phyloP scores from a whole-genome alignment of 2,113 vertebrate genomes.

The Verasper variegatus region DNA sequence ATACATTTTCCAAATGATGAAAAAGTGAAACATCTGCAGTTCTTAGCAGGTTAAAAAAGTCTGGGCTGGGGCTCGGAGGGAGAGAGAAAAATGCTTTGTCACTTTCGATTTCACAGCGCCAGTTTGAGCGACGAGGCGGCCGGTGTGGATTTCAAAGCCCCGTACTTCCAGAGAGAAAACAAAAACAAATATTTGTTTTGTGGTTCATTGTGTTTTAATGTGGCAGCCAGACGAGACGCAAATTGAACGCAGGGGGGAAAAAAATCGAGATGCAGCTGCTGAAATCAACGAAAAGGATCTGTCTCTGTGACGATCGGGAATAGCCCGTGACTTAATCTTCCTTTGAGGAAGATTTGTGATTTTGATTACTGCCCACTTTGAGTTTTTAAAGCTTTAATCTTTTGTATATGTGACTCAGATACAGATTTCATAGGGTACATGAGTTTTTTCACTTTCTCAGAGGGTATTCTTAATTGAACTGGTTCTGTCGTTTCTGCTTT shows the following conservation, averaged over 20 bases:
- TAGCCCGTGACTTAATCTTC: constrained; percentile 58
- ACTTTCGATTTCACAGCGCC: constrained; percentile 77
- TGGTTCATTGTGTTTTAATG: constrained; percentile 76
- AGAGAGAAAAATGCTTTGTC: constrained; percentile 75
- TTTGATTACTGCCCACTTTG: constrained; percentile 64
- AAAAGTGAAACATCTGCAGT: constrained; percentile 80
- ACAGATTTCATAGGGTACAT: constrained; percentile 35
- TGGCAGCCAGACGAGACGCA: constrained; percentile 65
- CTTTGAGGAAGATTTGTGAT: constrained; percentile 66
- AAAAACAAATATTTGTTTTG: constrained; percentile 83
- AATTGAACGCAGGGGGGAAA: constrained; percentile 57
- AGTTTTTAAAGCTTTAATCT: constrained; percentile 64
- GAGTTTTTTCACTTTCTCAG: constrained; percentile 38
- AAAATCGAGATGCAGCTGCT: constrained; percentile 54
- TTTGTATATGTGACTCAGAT: constrained; percentile 53
- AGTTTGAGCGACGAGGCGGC: constrained; percentile 59
- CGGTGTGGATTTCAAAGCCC: constrained; percentile 76
- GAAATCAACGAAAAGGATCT: constrained; percentile 59
- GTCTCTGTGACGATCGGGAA: constrained; percentile 46
- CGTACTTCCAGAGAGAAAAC: constrained; percentile 60
- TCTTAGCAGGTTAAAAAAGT: constrained; percentile 66
- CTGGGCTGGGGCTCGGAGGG: constrained; percentile 28
- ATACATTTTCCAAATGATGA: constrained; percentile 79
- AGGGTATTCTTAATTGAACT: constrained; percentile 46
- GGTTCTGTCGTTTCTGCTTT: constrained; percentile 33